These are phyloP conservation scores for Semnornis frantzii DNA, from an alignment of 2,113 vertebrate species.

Conservation along the genomic window DNA sequence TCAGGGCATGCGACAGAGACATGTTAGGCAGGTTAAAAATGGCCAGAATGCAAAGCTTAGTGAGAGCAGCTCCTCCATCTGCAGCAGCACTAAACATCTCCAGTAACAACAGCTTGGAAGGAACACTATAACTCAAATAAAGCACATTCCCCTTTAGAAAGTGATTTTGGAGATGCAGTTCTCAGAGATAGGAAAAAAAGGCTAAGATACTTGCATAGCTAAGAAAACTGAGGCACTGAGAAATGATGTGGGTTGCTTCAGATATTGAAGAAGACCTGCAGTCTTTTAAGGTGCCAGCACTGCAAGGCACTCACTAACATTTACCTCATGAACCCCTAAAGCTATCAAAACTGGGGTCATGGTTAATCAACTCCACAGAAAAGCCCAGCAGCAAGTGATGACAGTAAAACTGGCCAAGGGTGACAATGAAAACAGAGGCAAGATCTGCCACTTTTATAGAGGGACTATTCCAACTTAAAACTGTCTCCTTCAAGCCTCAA, in stretches of 20 bases:
- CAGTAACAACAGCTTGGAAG: not conserved
- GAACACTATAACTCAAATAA: not conserved
- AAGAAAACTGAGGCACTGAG: not conserved
- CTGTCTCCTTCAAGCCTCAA: not conserved
- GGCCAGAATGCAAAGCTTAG: fast-evolving
- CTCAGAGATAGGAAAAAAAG: not conserved
- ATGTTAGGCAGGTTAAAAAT: not conserved
- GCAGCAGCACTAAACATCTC: not conserved
- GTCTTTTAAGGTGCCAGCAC: not conserved
- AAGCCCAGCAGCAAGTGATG: not conserved
- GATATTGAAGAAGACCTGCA: not conserved
- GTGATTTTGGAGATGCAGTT: not conserved
- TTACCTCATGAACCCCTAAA: not conserved
- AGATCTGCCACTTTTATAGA: not conserved
- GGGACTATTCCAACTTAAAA: not conserved
- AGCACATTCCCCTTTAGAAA: not conserved
- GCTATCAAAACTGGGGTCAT: not conserved
- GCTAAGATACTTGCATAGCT: not conserved
- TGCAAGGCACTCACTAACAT: not conserved
- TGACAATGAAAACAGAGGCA: not conserved
- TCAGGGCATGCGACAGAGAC: not conserved
- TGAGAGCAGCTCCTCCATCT: not conserved
- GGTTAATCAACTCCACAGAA: not conserved
- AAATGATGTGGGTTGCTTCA: not conserved
- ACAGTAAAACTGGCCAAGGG: not conserved